These are phyloP conservation scores for Leptocoma aspasia DNA, from an alignment of 2,113 vertebrate species.

Conservation along the genomic window DNA sequence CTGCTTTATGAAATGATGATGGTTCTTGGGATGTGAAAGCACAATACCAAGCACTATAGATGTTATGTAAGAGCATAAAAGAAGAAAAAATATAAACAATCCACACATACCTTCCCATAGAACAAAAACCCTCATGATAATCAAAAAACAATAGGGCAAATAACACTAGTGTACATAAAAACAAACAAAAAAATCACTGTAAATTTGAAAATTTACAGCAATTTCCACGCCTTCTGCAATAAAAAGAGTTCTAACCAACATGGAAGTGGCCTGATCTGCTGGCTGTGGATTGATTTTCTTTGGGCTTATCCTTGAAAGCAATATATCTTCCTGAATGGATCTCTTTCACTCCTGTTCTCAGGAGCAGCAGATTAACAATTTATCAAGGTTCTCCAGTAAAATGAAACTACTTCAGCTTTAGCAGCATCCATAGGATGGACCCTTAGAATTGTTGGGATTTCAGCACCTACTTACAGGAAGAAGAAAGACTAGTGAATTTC, in stretches of 20 bases:
- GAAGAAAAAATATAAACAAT: neutral
- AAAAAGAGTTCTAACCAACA: neutral
- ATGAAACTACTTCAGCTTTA: neutral
- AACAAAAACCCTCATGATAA: neutral
- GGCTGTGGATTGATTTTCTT: neutral
- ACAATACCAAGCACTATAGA: neutral
- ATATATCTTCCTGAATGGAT: neutral
- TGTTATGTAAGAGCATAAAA: neutral
- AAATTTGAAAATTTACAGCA: neutral
- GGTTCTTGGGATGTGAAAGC: neutral
- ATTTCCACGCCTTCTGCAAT: neutral
- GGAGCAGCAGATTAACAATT: neutral
- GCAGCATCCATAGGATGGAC: neutral
- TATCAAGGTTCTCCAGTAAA: neutral
- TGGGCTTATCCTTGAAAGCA: neutral
- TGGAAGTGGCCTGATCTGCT: neutral
- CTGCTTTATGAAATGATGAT: neutral
- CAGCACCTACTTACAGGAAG: neutral
- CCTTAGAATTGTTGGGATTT: neutral
- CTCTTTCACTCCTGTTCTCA: neutral
- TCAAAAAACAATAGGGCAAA: neutral
- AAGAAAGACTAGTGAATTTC: neutral
- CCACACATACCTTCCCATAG: neutral
- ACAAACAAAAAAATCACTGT: neutral
- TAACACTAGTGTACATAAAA: neutral